Conservation (phyloP, 2,888 invertebrate species). For the Onthophagus sagittarius region DNA sequence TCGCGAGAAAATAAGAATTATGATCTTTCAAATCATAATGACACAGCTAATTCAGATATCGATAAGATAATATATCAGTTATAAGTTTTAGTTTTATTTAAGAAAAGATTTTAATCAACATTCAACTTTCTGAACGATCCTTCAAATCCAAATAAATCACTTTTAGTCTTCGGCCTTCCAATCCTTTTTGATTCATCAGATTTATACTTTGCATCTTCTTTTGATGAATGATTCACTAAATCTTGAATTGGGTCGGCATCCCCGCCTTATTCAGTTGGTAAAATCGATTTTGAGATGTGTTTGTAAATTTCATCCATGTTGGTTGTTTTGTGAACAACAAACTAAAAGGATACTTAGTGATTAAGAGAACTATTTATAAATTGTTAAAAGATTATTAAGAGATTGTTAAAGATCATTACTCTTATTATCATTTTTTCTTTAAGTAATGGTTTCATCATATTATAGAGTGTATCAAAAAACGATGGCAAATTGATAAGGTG, state of each 20-base stretch:
- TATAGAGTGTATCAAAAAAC: constrained; percentile 57
- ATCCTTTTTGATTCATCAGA: constrained; percentile 54
- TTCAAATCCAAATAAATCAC: constrained; percentile 46
- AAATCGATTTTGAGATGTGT: constrained; percentile 54
- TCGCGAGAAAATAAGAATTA: too few relatives aligned
- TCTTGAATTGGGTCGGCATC: constrained; percentile 54
- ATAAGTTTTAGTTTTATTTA: constrained; percentile 38
- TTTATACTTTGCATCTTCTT: constrained; percentile 49
- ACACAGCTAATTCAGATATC: too few relatives aligned
- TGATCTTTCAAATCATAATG: too few relatives aligned
- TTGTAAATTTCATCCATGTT: constrained; percentile 56
- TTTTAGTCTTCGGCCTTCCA: constrained; percentile 53
- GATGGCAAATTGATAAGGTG: constrained; percentile 58
- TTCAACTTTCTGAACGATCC: constrained; percentile 27
- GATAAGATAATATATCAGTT: too few relatives aligned
- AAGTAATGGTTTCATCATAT: constrained; percentile 57
- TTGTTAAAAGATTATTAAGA: neutral
- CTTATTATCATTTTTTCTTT: constrained; percentile 59
- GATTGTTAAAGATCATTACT: constrained; percentile 40
- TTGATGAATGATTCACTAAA: constrained; percentile 53
- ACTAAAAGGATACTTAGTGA: constrained; percentile 44
- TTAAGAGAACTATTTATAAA: too few relatives aligned
- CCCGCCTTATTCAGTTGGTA: constrained; percentile 67
- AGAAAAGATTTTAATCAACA: constrained; percentile 22
- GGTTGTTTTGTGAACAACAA: constrained; percentile 50